phyloP scores from a whole-genome alignment of 2,113 vertebrate species.

The Percina caprodes region DNA sequence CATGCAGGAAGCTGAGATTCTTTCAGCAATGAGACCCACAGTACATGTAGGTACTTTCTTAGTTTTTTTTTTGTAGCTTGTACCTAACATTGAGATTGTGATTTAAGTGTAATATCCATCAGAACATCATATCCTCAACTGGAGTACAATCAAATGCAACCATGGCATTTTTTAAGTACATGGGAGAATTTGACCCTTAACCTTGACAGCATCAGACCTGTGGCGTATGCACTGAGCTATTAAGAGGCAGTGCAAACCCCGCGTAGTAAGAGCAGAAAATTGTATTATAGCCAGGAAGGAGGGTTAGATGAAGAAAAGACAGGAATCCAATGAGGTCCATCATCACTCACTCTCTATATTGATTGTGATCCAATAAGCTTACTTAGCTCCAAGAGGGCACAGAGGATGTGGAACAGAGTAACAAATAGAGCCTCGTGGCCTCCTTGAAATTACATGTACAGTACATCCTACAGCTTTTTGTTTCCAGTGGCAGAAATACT shows the following conservation, averaged over 20 bases:
- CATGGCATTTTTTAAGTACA: not conserved
- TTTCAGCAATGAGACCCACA: not conserved
- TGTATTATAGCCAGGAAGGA: not conserved
- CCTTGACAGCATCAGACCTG: not conserved
- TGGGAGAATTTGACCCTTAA: not conserved
- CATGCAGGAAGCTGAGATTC: too few relatives aligned
- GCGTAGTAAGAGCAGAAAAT: not conserved
- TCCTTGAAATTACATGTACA: slow-evolving; percentile 26
- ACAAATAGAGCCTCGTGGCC: not conserved
- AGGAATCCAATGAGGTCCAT: slow-evolving; percentile 43
- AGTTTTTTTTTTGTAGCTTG: not conserved
- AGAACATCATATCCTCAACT: not conserved
- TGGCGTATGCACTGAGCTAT: not conserved
- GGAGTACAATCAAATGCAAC: not conserved
- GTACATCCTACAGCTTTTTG: slow-evolving; percentile 17
- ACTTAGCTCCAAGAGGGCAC: slow-evolving; percentile 20
- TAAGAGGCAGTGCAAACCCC: not conserved
- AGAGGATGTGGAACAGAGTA: slow-evolving; percentile 18
- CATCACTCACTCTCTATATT: slow-evolving; percentile 38
- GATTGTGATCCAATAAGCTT: slow-evolving; percentile 51
- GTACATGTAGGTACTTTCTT: too few relatives aligned
- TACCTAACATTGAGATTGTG: not conserved
- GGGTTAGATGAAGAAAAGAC: slow-evolving; percentile 19
- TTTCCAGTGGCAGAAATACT: slow-evolving; percentile 11
- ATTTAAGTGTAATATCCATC: not conserved